Evolutionary conservation across 2,888 invertebrate genomes (phyloP).

Genomic region (Sepiola atlantica): DNA sequence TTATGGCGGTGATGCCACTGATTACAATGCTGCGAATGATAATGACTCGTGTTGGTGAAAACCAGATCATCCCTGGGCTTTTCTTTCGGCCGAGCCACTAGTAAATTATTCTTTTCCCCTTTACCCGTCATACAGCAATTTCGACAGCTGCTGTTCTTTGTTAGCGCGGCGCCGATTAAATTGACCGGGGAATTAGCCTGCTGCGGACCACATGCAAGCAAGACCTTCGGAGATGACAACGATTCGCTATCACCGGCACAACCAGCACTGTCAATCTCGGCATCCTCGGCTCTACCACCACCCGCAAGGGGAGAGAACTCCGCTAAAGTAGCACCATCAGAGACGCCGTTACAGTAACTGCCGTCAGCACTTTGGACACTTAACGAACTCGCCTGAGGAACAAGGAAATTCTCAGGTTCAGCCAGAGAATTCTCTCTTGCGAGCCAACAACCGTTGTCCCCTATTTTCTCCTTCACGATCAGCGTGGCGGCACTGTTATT

Average conservation of each 20-base stretch:
- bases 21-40: neutral
- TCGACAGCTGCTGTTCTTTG: neutral
- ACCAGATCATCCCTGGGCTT: neutral
- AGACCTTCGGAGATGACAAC: neutral
- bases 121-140: neutral
- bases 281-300: neutral
- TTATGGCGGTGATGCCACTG: neutral
- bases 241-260: neutral
- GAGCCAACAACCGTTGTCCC: neutral
- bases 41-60: neutral
- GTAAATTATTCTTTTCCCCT: neutral
- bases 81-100: constrained; percentile 35
- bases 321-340: neutral
- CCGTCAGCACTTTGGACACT: neutral
- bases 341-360: neutral
- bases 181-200: neutral
- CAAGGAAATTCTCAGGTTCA: neutral
- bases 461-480: neutral
- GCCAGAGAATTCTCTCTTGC: neutral
- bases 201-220: neutral
- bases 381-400: neutral
- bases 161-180: neutral
- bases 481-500: neutral
- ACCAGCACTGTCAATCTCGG: neutral
- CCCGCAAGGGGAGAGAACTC: neutral